phyloP scores from a whole-genome alignment of 2,797 vertebrate species.

The Anabacerthia variegaticeps region DNA sequence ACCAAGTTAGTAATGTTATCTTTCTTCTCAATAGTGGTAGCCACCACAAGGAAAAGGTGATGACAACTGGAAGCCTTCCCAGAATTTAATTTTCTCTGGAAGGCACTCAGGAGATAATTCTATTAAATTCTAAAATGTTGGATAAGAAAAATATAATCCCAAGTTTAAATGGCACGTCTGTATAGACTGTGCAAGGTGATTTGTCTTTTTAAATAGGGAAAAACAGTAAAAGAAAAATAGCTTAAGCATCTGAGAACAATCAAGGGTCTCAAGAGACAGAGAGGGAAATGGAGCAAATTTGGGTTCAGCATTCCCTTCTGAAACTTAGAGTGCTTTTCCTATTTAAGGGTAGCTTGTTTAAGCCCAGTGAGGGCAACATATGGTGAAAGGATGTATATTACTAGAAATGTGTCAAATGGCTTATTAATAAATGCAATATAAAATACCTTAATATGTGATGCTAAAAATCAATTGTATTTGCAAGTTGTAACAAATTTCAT shows the following conservation, averaged over 20 bases:
- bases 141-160: constrained; percentile 18
- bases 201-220: background rate
- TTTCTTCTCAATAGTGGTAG: constrained; percentile 8
- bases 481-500: background rate
- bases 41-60: constrained; percentile 25
- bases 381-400: background rate
- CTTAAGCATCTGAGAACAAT: constrained; percentile 1
- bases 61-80: background rate
- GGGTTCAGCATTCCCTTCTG: background rate
- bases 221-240: background rate
- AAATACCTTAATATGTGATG: background rate
- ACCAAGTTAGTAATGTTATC: background rate
- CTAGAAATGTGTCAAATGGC: background rate
- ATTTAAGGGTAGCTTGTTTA: constrained; percentile 16
- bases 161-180: background rate
- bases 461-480: background rate
- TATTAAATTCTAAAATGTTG: background rate
- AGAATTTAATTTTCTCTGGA: constrained; percentile 36
- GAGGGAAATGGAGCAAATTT: background rate
- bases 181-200: background rate
- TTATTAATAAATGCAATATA: background rate
- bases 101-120: constrained; percentile 21
- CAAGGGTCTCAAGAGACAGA: background rate
- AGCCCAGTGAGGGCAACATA: background rate
- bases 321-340: background rate